A percentile compares a stretch with the other conserved stretches of the same genome.
Evolutionary conservation across 2,888 invertebrate species (phyloP).

Genomic region (Malthinus flaveolus): DNA sequence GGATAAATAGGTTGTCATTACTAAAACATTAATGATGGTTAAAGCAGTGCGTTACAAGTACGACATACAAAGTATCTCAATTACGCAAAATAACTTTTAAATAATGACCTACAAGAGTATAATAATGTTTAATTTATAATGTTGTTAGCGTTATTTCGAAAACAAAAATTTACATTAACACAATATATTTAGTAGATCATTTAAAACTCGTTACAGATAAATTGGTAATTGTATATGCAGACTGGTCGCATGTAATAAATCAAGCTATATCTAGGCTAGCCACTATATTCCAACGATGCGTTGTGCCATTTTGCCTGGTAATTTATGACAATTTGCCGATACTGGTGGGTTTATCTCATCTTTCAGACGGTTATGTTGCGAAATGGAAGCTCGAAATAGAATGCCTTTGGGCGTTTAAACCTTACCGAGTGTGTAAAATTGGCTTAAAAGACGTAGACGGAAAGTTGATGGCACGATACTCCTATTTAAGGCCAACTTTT

Average conservation of each 20-base stretch:
- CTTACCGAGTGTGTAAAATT: constrained; percentile 25
- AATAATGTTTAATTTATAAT: no score
- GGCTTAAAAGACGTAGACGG: constrained; percentile 22
- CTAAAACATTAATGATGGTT: no score
- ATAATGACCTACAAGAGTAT: no score
- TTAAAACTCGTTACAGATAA: constrained; percentile 36
- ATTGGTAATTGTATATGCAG: constrained; percentile 35
- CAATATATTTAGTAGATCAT: constrained; percentile 28
- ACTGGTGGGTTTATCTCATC: constrained; percentile 30
- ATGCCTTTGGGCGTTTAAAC: constrained; percentile 26
- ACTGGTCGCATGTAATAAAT: constrained; percentile 33
- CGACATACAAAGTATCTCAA: no score
- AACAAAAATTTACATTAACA: constrained; percentile 18
- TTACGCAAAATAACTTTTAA: no score
- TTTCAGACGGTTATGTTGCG: constrained; percentile 25
- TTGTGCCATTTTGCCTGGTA: constrained; percentile 28
- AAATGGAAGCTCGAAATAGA: constrained; percentile 28
- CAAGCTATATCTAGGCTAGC: constrained; percentile 35
- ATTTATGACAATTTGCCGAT: constrained; percentile 36
- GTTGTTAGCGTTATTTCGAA: constrained; percentile 4
- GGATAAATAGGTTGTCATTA: no score
- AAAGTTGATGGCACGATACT: constrained; percentile 21
- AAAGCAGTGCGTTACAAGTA: no score
- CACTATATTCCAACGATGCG: constrained; percentile 30
- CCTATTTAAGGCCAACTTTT: constrained; percentile 19